Percentiles rank a stretch among this genome's conserved stretches.
These are phyloP conservation scores for Aradus depressus DNA, from an alignment of 2,888 invertebrate genomes.

Conservation along the genomic window DNA sequence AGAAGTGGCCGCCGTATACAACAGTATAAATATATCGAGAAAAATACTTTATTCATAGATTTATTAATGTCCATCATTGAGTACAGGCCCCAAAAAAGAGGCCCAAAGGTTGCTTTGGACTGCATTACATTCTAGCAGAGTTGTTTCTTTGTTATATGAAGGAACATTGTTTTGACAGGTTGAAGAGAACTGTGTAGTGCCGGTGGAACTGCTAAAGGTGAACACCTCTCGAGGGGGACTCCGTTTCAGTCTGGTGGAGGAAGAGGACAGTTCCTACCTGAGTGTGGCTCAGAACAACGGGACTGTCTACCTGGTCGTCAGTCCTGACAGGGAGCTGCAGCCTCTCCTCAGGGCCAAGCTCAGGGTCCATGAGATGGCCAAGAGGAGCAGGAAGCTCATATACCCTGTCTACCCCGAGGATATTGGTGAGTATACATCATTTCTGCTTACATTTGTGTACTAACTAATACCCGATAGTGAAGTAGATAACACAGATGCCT, in stretches of 20 bases:
- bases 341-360: slow-evolving; percentile 38
- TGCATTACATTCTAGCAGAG: slow-evolving; percentile 46
- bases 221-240: slow-evolving; percentile 50
- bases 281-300: slow-evolving; percentile 66
- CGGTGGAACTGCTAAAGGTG: slow-evolving; percentile 59
- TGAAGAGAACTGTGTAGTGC: slow-evolving; percentile 66
- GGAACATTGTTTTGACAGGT: slow-evolving; percentile 44
- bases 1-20: too few relatives aligned
- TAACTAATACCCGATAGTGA: not conserved
- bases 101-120: too few relatives aligned
- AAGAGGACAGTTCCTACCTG: slow-evolving; percentile 53
- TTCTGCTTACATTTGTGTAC: not conserved
- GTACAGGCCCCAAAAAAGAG: too few relatives aligned
- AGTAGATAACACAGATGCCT: not conserved
- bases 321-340: slow-evolving; percentile 58
- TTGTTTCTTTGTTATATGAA: too few relatives aligned
- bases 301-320: slow-evolving; percentile 56
- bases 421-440: slow-evolving; percentile 41
- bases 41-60: too few relatives aligned
- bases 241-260: slow-evolving; percentile 30
- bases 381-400: slow-evolving; percentile 57
- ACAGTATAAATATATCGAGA: too few relatives aligned
- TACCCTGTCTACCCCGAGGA: slow-evolving; percentile 66
- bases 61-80: too few relatives aligned
- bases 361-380: slow-evolving; percentile 45